phyloP scores from a whole-genome alignment of 2,888 invertebrate genomes.

The Diadromus collaris region DNA sequence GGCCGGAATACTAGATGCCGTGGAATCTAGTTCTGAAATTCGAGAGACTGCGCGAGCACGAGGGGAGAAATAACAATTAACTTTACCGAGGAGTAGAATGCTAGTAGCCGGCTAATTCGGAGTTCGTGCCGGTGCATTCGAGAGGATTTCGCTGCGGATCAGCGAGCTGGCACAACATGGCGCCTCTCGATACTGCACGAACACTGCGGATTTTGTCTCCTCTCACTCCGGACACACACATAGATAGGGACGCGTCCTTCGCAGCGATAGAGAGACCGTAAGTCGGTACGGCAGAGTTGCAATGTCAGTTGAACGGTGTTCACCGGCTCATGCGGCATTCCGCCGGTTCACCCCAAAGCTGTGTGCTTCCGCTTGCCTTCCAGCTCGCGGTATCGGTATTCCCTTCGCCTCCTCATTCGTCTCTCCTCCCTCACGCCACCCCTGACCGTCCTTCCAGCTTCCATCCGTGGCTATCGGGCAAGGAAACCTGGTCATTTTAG shows the following conservation, averaged over 20 bases:
- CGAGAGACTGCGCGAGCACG: conserved; percentile 25
- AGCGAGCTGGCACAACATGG: conserved; percentile 27
- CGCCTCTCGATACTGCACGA: conserved; percentile 27
- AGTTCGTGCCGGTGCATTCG: conserved; percentile 48
- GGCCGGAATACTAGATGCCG: conserved; percentile 12
- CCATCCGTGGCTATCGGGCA: not conserved
- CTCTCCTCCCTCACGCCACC: not conserved
- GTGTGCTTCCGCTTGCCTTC: conserved; percentile 17
- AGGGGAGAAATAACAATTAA: conserved; percentile 34
- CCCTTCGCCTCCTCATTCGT: conserved; percentile 15
- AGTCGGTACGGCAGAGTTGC: conserved; percentile 36
- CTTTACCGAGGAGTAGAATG: conserved; percentile 22
- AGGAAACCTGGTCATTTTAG: conserved; percentile 6
- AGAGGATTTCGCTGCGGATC: conserved; percentile 45
- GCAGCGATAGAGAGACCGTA: conserved; percentile 40
- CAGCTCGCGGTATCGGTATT: conserved; percentile 23
- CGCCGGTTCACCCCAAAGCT: conserved; percentile 23
- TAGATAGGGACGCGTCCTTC: conserved; percentile 35
- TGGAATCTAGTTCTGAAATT: conserved; percentile 42
- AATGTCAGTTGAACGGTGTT: conserved; percentile 33
- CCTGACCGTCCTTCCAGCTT: not conserved
- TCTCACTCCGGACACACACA: conserved; percentile 12
- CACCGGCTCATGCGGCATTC: conserved; percentile 26
- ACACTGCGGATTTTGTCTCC: conserved; percentile 26
- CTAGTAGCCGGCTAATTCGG: conserved; percentile 46